Conservation (phyloP, 1,140 invertebrate genomes). For the Pseudobourletiella spinata region DNA sequence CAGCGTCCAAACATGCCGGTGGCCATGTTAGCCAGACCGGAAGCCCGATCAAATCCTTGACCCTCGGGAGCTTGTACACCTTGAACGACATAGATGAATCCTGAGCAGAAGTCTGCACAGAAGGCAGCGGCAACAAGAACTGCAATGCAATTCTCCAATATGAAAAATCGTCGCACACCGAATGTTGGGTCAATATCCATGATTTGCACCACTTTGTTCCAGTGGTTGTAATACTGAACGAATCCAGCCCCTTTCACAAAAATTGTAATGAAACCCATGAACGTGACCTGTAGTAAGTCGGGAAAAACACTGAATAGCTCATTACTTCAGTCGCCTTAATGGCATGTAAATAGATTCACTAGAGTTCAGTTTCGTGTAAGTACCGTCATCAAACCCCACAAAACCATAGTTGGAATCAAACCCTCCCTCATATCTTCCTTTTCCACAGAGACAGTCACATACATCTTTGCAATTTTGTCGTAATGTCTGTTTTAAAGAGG, state of each 20-base stretch:
- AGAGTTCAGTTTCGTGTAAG: too few species aligned
- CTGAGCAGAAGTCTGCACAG: neutral
- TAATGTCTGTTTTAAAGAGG: too few species aligned
- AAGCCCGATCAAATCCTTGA: neutral
- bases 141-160: slow-evolving; percentile 7
- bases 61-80: neutral
- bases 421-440: neutral
- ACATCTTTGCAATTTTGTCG: neutral
- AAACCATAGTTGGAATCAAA: neutral
- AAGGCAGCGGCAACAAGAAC: neutral
- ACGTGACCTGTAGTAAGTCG: slow-evolving; percentile 21
- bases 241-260: slow-evolving; percentile 11
- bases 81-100: neutral
- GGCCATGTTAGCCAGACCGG: neutral
- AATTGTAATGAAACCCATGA: slow-evolving; percentile 15
- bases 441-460: neutral
- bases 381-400: neutral
- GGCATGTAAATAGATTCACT: too few species aligned
- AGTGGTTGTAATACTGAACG: slow-evolving; percentile 27
- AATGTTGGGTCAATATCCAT: slow-evolving; percentile 21
- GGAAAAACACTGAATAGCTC: too few species aligned
- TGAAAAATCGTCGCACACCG: slow-evolving; percentile 14
- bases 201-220: slow-evolving; percentile 22
- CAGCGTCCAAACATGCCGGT: neutral
- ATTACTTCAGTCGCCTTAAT: too few species aligned